Evolutionary conservation across 1,140 invertebrate species (phyloP).

Genomic region (Laupala kohalensis): DNA sequence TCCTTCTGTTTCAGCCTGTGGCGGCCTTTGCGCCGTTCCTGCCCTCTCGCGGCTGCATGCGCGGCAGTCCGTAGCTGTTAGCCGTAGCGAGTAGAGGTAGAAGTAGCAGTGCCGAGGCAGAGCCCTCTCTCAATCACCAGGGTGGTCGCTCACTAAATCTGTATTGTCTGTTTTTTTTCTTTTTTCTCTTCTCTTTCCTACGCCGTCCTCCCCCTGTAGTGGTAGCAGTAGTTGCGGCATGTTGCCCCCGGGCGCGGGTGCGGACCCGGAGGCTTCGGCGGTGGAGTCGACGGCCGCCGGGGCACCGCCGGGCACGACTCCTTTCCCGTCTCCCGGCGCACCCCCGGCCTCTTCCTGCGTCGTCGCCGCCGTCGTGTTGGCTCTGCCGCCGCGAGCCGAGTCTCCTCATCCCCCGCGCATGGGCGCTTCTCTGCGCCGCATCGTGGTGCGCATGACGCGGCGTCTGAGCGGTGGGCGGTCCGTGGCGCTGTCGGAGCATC

Average conservation of each 20-base stretch:
- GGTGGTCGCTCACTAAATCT: background rate
- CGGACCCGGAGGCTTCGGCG: background rate
- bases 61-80: background rate
- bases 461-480: background rate
- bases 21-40: too few relatives aligned
- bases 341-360: background rate
- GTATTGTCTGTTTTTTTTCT: background rate
- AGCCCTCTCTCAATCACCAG: background rate
- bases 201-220: background rate
- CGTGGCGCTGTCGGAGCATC: background rate
- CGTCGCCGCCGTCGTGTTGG: too few relatives aligned
- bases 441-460: background rate
- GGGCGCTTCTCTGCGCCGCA: background rate
- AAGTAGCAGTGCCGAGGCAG: background rate
- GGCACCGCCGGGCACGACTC: too few relatives aligned
- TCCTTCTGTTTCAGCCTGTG: background rate
- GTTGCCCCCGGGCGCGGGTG: too few relatives aligned
- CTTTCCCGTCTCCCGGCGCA: background rate
- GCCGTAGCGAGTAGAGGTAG: background rate
- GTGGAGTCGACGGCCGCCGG: too few relatives aligned
- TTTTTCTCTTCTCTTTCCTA: background rate
- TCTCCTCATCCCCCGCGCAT: background rate
- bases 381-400: background rate
- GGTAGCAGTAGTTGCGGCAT: background rate
- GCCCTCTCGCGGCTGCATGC: background rate